phyloP scores from a whole-genome alignment of 2,888 invertebrate genomes.

The Orthonychiurus folsomi region DNA sequence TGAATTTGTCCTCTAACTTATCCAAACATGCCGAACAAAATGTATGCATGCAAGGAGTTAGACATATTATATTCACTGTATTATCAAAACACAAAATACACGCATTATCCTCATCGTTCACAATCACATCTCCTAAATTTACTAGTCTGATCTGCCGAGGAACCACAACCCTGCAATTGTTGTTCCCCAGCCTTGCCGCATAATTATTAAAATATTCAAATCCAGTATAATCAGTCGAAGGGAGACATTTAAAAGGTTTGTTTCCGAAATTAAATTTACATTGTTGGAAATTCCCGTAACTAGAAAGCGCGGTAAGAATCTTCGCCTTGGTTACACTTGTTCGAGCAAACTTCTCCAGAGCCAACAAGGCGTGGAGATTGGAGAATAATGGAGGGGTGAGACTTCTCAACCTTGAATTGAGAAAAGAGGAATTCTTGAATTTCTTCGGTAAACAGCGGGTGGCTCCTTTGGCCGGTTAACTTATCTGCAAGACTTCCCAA shows the following conservation, averaged over 20 bases:
- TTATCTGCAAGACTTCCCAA: no score
- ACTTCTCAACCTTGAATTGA: no score
- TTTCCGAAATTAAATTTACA: slow-evolving; percentile 87
- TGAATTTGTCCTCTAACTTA: slow-evolving; percentile 64
- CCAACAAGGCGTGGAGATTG: no score
- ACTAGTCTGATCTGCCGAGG: slow-evolving; percentile 62
- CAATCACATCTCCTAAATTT: slow-evolving; percentile 61
- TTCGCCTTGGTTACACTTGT: no score
- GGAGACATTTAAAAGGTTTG: slow-evolving; percentile 67
- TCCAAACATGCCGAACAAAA: slow-evolving; percentile 72
- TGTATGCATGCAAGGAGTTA: slow-evolving; percentile 58
- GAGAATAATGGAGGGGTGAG: no score
- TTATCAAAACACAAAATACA: slow-evolving; percentile 82
- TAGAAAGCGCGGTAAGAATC: no score
- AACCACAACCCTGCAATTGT: slow-evolving; percentile 69
- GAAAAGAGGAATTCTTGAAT: no score
- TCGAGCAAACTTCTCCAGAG: no score
- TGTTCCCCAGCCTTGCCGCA: slow-evolving; percentile 62
- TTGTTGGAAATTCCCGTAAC: slow-evolving; percentile 94
- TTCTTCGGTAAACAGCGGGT: no score
- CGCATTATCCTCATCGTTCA: slow-evolving; percentile 70
- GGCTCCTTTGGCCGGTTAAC: no score
- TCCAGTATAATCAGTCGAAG: slow-evolving; percentile 52
- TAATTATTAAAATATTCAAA: slow-evolving; percentile 69
- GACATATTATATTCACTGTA: slow-evolving; percentile 57